Base-by-base conservation (phyloP, 2,113 vertebrate species). In the Coracopsis vasa region DNA sequence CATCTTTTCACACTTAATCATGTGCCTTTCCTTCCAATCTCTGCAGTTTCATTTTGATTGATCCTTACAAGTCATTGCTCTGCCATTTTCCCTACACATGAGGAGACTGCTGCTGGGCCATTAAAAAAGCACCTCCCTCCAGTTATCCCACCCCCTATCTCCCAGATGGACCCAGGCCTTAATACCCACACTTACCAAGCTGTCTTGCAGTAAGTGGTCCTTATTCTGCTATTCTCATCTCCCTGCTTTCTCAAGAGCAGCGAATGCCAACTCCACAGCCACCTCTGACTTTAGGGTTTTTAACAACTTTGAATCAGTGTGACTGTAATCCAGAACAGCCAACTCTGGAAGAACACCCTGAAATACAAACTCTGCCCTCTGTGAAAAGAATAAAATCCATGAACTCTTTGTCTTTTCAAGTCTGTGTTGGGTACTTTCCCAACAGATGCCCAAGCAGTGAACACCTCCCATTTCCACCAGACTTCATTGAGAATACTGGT, bases 1-100 rank as follows among this genome's bases (percentile, higher is more conserved):
- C 92, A 72, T 82, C 78, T 95, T 90, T 86, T 90, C 88, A 80
- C 85, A 90, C 74, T 92, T 95, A 96, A 95, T 96, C 80, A 92
- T 71, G 60, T 62, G 72, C 48, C 31, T 88, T 91, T 86, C 88
- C 83, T 91, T 84, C 65, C 80, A 51, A 35, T 60, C 94, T 88
- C 80, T 7, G 27, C 47, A 45, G 75, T 78, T 95, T 84, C 88
- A 35, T 39, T 95, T 91, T 88, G 86, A 94, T 47, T 80, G 95
- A 94, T 86, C 95, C 73, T 81, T 60, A 58, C 20, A 78, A 91
- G 50, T 67, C 83, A 75, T 62, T 1, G 0, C 64, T 45, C 21
- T 65, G 41, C 50, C 29, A 64, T 86, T 88, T 90, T 66, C 16
- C 50, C 51, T 84, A 86, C 72, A 54, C 60, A 58, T 60, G 42